Evolutionary conservation across 2,797 vertebrate species (phyloP), one percentile per base, ranked within the genome.

Genomic region (Carcharodon carcharias): DNA sequence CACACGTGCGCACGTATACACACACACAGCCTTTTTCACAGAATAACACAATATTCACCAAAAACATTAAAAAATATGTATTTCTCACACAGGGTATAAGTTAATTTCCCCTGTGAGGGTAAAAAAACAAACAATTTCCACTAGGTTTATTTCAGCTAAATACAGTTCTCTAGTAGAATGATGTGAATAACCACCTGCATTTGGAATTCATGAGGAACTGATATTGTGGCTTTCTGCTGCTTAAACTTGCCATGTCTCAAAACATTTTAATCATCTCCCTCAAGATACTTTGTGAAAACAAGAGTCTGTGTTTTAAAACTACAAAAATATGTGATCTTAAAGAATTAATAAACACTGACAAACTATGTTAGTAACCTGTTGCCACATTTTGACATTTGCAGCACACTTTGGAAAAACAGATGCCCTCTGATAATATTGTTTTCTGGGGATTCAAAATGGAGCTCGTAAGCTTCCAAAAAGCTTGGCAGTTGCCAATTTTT

Each of bases 21-120:
- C 45, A 50, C 45, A 50, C 45, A 50, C 45, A 50, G 1, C 45
- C 45, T 50, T 50, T 50, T 50, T 50, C 45, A 50, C 45, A 50
- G 45, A 50, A 50, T 50, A 50, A 50, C 45, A 50, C 45, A 50
- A 50, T 50, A 50, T 50, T 50, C 45, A 50, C 45, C 45, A 50
- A 50, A 50, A 50, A 50, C 45, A 50, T 50, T 50, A 50, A 50
- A 50, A 50, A 50, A 50, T 45, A 50, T 50, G 1, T 50, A 50
- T 50, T 50, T 50, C 45, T 50, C 45, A 50, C 45, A 50, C 45
- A 35, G 54, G 56, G 56, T 91, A 28, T n/a, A 85, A 18, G 31
- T 91, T 91, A 61, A 93, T 93, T 85, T 93, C 91, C 58, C 63
- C 21, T 65, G 91, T 93, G 61, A 40, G 61, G 40, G 65, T 65